phyloP scores from a whole-genome alignment of 2,113 vertebrate genomes.

The Noctilio leporinus region DNA sequence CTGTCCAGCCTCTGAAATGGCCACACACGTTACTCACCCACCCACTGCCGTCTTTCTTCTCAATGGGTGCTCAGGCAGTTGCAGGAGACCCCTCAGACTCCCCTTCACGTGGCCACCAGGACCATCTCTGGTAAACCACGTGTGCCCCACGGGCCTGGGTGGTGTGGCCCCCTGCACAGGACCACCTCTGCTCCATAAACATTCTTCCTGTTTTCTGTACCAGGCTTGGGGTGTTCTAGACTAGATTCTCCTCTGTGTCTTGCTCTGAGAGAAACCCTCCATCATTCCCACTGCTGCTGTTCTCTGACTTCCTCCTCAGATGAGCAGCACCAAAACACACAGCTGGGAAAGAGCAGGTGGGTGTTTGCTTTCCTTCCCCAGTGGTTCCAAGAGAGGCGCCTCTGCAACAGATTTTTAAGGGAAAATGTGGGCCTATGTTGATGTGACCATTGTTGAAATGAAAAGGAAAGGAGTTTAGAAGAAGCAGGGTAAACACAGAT shows the following conservation, averaged over 20 bases:
- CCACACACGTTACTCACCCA: neutral
- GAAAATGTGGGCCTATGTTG: neutral
- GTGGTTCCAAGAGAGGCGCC: neutral
- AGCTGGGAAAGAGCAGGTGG: neutral
- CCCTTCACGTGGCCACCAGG: rapidly evolving
- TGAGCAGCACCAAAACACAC: neutral
- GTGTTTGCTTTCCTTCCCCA: neutral
- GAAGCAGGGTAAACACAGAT: neutral
- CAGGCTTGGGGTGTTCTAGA: neutral
- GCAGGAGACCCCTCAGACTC: too few relatives aligned
- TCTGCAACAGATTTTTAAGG: neutral
- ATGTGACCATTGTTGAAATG: neutral
- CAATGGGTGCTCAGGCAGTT: neutral
- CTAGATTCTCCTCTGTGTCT: neutral
- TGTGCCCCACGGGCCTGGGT: too few relatives aligned
- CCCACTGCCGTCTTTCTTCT: neutral
- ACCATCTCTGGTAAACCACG: neutral
- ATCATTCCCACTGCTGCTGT: neutral
- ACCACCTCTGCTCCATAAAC: neutral
- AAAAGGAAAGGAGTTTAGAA: neutral
- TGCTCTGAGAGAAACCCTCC: neutral
- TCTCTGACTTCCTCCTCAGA: neutral
- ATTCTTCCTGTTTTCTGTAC: neutral
- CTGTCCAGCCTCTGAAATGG: neutral
- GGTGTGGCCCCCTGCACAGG: neutral